Conservation (phyloP, 2,113 vertebrate genomes). For the Antennarius striatus region DNA sequence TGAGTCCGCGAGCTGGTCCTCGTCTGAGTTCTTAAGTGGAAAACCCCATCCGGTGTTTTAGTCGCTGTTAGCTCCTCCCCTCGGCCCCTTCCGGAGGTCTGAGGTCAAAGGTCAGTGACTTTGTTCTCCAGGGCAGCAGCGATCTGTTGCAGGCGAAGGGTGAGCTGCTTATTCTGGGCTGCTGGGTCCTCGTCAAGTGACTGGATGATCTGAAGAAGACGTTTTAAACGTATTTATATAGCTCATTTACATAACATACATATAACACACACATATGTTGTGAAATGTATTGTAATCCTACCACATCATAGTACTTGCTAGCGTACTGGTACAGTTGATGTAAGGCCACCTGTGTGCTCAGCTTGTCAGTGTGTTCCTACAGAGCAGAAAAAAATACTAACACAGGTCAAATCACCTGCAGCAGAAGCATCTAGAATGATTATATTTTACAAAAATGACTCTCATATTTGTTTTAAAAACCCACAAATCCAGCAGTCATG, state of each 20-base stretch:
- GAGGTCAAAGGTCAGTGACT: constrained; percentile 95
- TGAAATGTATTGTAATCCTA: constrained; percentile 74
- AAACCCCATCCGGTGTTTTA: constrained; percentile 39
- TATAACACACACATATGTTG: too few relatives aligned
- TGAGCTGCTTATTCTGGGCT: constrained; percentile 96
- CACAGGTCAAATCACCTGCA: too few relatives aligned
- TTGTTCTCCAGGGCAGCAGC: constrained; percentile 97
- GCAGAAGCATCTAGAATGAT: too few relatives aligned
- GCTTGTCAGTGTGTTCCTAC: constrained; percentile 92
- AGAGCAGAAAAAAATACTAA: constrained; percentile 1
- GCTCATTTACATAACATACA: too few relatives aligned
- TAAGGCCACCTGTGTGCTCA: constrained; percentile 93
- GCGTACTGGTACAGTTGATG: constrained; percentile 97
- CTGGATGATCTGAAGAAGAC: constrained; percentile 87
- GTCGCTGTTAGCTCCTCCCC: constrained; percentile 19
- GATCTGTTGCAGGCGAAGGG: constrained; percentile 94
- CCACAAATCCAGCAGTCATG: too few relatives aligned
- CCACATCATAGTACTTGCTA: constrained; percentile 97
- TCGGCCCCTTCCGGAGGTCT: neutral
- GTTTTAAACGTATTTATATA: neutral
- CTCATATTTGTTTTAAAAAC: too few relatives aligned
- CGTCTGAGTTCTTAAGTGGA: constrained; percentile 27
- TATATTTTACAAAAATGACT: too few relatives aligned
- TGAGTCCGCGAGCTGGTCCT: constrained; percentile 32
- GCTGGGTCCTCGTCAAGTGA: constrained; percentile 95